Evolutionary conservation across 2,797 vertebrate genomes (phyloP), one percentile per base, ranked within the genome.

Genomic region (Agapornis canus): DNA sequence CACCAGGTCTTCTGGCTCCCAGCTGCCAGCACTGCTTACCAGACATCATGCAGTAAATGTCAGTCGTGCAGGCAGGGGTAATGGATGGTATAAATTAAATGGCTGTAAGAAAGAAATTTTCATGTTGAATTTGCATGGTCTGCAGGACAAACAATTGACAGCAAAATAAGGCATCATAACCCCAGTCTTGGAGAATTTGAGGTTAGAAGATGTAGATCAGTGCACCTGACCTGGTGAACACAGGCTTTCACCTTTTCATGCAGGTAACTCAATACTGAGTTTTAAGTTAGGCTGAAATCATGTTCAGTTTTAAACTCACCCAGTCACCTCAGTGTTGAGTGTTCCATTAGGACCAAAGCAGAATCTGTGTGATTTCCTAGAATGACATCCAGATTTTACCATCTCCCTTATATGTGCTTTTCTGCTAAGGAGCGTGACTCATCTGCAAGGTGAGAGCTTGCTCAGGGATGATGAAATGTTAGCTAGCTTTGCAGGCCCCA

Each of bases 81-180:
- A 86, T 92, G 83, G 68, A 69, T 87, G 71, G n/a, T 65, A 43
- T 61, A 80, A 94, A 82, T 82, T 78, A 91, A 92, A 93, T 47
- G 70, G 15, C 80, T 70, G 31, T 42, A 79, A 94, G 69, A 89
- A 87, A 92, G 37, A 86, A 31, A 42, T 73, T 37, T 81, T 92
- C 59, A 19, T 60, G 43, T 35, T 79, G 66, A 91, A 86, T 91
- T 91, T 94, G 91, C 85, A 88, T 92, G 70, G 37, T 4, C 3
- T 60, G 56, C 70, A 80, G 63, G 60, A 83, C 70, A 95, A 94
- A 86, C 37, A 76, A 52, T 26, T 66, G 77, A 64, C 56, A 83
- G 72, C 37, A 90, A 92, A 94, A 94, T 52, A n/a, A 63, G 66
- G 4, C 20, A 47, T 70, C 77, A 64, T 13, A 69, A 48, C 7